Percentiles rank a stretch among this genome's conserved stretches.
Evolutionary conservation across 1,140 invertebrate genomes (phyloP).

Genomic region (Bacillus rossius): DNA sequence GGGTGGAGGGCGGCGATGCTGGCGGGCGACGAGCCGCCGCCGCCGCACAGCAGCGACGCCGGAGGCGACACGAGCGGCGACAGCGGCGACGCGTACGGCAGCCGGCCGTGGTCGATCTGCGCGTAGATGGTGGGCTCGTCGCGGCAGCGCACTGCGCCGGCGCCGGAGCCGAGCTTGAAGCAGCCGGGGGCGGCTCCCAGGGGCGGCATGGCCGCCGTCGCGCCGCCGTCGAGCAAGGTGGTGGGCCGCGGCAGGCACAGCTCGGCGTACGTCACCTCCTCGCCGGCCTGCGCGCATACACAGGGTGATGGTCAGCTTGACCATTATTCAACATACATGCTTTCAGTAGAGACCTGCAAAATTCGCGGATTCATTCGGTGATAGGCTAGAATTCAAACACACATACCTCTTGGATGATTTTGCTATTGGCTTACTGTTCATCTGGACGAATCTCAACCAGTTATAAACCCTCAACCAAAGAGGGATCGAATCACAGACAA

Average conservation of each 20-base stretch:
- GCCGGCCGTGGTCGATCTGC: conserved; percentile 57
- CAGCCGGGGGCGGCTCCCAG: conserved; percentile 7
- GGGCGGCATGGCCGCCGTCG: conserved; percentile 40
- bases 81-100: conserved; percentile 35
- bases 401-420: too few species aligned
- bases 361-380: too few species aligned
- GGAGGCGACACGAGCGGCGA: conserved; percentile 35
- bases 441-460: too few species aligned
- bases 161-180: conserved; percentile 28
- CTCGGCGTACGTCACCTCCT: conserved; percentile 68
- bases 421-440: too few species aligned
- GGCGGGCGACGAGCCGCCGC: conserved; percentile 28
- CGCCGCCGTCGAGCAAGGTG: conserved; percentile 42
- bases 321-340: too few species aligned
- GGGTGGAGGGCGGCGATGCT: not conserved
- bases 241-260: conserved; percentile 52
- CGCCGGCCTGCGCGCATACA: conserved; percentile 37
- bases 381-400: too few species aligned
- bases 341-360: too few species aligned
- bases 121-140: conserved; percentile 60
- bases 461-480: too few species aligned
- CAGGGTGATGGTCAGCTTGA: too few species aligned
- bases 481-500: too few species aligned
- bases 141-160: conserved; percentile 35
- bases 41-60: conserved; percentile 24